Evolutionary conservation across 1,140 invertebrate genomes (phyloP), one percentile per base, ranked within the genome.

Genomic region (Heliothis virescens): DNA sequence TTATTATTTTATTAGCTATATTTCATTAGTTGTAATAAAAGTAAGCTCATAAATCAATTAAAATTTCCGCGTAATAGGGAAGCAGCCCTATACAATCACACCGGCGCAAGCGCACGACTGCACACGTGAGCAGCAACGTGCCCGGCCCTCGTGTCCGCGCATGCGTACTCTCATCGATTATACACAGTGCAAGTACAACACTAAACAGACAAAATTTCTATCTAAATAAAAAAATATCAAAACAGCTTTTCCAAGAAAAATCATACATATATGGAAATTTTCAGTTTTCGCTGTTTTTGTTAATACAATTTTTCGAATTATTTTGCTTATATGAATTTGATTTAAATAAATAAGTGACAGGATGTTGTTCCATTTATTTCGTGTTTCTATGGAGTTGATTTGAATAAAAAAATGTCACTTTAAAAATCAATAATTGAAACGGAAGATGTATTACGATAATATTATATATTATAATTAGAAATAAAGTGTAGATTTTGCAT

Each of bases 91-190:
- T 21, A 15, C n/a, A n/a, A 72, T 50, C 41, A 34, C 63, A 67
- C 18, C 52, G 52, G 65, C 76, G 82, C 71, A 15, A 7, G 73
- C 79, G 79, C 77, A 76, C 60, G 74, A 41, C 65, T 15, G 7
- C 47, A 67, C 83, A 86, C 85, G 85, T 82, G 83, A 84, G 18
- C 10, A 0, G 4, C 79, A 83, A 86, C 85, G 85, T 86, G 85
- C 69, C n/a, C 1, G 2, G 13, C 4, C 29, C 83, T 75, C 80
- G 78, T 80, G 80, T 52, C 1, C 4, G 57, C 62, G n/a, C 81
- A 79, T 65, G 79, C 71, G 67, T 55, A 9, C 34, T 41, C 34
- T n/a, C 65, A 62, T 55, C 26, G 34, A 57, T 26, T 69, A 69
- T 77, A 69, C 72, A 79, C 72, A 52, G 60, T 76, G 60, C 53